Conservation (phyloP, 2,888 invertebrate species). For the Cabera pusaria region DNA sequence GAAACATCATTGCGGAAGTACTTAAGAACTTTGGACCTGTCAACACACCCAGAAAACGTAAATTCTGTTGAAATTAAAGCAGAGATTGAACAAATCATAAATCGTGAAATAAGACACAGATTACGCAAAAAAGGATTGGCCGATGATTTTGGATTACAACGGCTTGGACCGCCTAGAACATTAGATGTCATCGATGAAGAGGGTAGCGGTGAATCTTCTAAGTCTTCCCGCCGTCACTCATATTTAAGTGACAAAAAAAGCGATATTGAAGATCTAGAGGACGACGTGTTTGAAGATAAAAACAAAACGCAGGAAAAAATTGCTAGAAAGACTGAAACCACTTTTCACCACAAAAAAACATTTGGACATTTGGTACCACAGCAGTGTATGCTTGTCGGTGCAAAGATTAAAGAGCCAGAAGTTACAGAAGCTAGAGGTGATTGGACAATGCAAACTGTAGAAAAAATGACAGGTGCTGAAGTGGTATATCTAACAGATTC, state of each 20-base stretch:
- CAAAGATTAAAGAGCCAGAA: conserved; percentile 83
- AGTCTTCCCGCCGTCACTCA: conserved; percentile 81
- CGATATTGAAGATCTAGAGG: conserved; percentile 74
- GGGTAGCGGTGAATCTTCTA: conserved; percentile 86
- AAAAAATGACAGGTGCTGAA: conserved; percentile 85
- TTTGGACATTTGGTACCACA: conserved; percentile 66
- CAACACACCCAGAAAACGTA: conserved; percentile 66
- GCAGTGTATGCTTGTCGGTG: conserved; percentile 83
- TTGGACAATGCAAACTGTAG: conserved; percentile 76
- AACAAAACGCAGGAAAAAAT: conserved; percentile 46
- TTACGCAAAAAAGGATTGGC: conserved; percentile 65
- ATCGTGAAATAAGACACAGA: conserved; percentile 69
- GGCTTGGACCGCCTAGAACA: conserved; percentile 86
- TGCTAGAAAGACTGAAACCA: conserved; percentile 39
- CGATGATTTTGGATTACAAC: conserved; percentile 58
- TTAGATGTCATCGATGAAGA: conserved; percentile 92
- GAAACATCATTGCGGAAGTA: conserved; percentile 81
- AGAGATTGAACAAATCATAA: conserved; percentile 71
- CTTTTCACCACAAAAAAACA: conserved; percentile 52
- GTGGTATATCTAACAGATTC: conserved; percentile 87
- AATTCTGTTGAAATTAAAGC: conserved; percentile 66
- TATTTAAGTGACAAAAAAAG: conserved; percentile 75
- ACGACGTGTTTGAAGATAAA: conserved; percentile 73
- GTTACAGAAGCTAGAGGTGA: conserved; percentile 83
- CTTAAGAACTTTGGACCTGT: conserved; percentile 81